Conservation (phyloP, 1,140 invertebrate genomes). For the Heliconius hewitsoni region DNA sequence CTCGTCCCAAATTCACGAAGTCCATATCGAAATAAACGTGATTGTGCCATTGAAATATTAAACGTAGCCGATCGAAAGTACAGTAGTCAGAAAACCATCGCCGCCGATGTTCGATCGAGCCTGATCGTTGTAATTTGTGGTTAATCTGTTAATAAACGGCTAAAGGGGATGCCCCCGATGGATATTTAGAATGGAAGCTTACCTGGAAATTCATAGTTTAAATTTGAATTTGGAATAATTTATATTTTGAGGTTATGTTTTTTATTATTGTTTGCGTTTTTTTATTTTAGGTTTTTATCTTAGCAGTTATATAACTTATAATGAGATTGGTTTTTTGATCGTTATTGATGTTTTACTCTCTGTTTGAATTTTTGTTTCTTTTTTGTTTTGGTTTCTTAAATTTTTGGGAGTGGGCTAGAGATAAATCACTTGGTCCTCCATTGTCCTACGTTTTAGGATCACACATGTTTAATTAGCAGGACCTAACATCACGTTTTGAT, state of each 20-base stretch:
- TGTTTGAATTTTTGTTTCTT: too few species aligned
- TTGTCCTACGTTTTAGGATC: too few species aligned
- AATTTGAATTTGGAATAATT: neutral
- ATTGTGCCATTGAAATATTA: neutral
- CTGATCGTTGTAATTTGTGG: conserved; percentile 8
- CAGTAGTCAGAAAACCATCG: conserved; percentile 4
- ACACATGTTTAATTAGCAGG: too few species aligned
- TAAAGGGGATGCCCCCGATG: neutral
- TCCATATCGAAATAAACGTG: neutral
- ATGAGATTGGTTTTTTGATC: too few species aligned
- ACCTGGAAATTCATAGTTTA: neutral
- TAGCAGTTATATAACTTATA: too few species aligned
- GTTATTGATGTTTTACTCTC: too few species aligned
- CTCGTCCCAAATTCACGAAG: neutral
- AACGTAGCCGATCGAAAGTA: neutral
- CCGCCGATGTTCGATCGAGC: conserved; percentile 6
- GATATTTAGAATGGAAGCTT: neutral
- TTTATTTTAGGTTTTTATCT: too few species aligned
- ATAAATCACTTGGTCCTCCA: too few species aligned
- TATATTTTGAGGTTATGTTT: too few species aligned
- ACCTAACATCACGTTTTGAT: neutral
- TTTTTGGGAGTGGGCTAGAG: too few species aligned
- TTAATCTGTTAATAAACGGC: conserved; percentile 3
- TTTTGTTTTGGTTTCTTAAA: too few species aligned
- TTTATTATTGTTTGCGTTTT: too few species aligned